Base-by-base conservation (phyloP, 2,797 vertebrate genomes). In the Eptatretus atami region DNA sequence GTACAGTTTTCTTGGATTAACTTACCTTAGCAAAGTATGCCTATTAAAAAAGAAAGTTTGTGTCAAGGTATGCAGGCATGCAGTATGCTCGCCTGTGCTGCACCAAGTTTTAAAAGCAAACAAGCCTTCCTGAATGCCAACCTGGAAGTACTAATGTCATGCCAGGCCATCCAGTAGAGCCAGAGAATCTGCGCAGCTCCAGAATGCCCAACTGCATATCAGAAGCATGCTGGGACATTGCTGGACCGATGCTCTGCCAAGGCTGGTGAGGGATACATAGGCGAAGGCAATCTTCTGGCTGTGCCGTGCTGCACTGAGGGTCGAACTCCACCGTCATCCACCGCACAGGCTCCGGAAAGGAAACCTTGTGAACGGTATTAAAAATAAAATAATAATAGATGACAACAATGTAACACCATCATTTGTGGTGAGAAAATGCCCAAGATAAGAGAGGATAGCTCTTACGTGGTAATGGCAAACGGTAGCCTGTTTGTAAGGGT, bases 291-390 rank as follows among this genome's bases (percentile, higher is more conserved):
- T 99, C 92, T 69, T 99, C 92, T 15, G 87, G 82, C 63, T 99
- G 92, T n/a, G 90, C 88, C 1, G 92, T 99, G 65, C 87, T 87
- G 73, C 92, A 99, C 68, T 88, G 86, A 53, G 79, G 77, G 69
- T 99, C 92, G 72, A 99, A 94, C 69, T 99, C 90, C 1, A 96
- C 78, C 54, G 84, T 84, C 68, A 90, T 88, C 90, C 92, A 99
- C 44, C 84, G 78, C 63, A 99, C 90, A 65, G 88, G 96, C 68
- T 96, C 92, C 66, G 92, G 90, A 70, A 99, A 95, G 13, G 83
- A 81, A 12, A 93, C 87, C 92, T 96, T 67, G 65, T 69, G 67
- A 25, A 10, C 11, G 9, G 57, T 44, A 44, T 44, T 2, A 44
- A 44, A 44, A 44, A 44, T 44, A 5, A 44, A 44, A 44, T 44